Evolutionary conservation across 2,113 vertebrate genomes (phyloP), one percentile per base, ranked within the genome.

Genomic region (Phasianus colchicus): DNA sequence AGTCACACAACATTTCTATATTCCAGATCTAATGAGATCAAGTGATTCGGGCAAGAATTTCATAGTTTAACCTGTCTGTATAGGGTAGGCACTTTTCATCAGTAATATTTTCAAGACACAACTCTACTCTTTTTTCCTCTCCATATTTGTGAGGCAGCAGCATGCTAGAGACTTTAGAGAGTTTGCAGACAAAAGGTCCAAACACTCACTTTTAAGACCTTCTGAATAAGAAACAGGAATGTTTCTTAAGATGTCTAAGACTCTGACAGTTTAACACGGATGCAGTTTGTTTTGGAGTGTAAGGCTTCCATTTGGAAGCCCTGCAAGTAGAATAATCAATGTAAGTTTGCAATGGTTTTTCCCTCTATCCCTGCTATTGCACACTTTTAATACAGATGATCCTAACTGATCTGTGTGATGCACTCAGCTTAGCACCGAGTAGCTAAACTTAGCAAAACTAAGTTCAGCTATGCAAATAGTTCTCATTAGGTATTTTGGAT

Each of bases 271-370:
- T 83, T 40, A 60, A 72, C 72, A 73, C 43, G 69, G 30, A 79
- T 8, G n/a, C 32, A 58, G 30, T 88, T 58, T 29, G 45, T 42
- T 89, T 76, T 43, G 36, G 34, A 76, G 30, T 34, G 40, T 45
- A 85, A 89, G 71, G 50, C 36, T 73, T 80, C 54, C 24, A 45
- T 58, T 66, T 83, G 82, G 36, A 92, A 92, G 92, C 36, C 40
- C 84, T 1, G 58, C 40, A 1, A 10, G 55, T 76, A 92, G 42
- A 94, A 91, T 38, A 76, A 89, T 66, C 30, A 57, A 57, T 61
- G 38, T 45, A 43, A 73, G 45, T 48, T 52, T n/a, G 27, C 48
- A 76, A 36, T 11, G 85, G 48, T 22, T 80, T 81, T 89, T 45
- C 24, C 54, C 10, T 79, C 36, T 86, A 13, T 45, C 42, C 75